Base-by-base conservation (phyloP, 2,888 invertebrate species). In the Cordilura impudica region DNA sequence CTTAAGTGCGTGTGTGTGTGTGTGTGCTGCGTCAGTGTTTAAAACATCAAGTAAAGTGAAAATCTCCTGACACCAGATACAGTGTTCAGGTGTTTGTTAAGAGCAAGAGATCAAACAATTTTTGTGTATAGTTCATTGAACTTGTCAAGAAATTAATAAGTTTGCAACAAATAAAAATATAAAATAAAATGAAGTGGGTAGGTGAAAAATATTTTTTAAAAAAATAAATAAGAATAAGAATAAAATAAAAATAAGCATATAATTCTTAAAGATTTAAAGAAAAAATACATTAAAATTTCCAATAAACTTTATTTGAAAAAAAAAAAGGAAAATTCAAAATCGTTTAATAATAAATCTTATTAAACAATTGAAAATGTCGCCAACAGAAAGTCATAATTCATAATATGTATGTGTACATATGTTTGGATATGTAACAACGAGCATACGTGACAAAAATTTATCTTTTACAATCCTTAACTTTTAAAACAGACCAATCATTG, bases 151-250 rank as follows among this genome's bases (percentile, higher is more conserved):
- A 75, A 67, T 67, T 72, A 72, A 56, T 31, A 72, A 75, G 35
- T 72, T 71, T 75, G 29, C 43, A 12, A 18, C n/a, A 19, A 45
- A 14, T 14, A 8, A 29, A 45, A 54, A 45, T 19, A 23, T 6
- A 10, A 16, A 63, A 73, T 14, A 73, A 67, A 56, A 76, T 79
- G 79, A 75, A 79, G 79, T 79, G 75, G 79, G 79, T 79, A 79
- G 26, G 79, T 79, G 58, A 10, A 26, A 12, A 39, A 39, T 1
- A n/a, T 4, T 26, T n/a, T n/a, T 26, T 26, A 47, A 19, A 12
- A 19, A 31, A 19, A 19, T 4, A 43, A 8, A 6, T 2, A 58
- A 21, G n/a, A n/a, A n/a, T 18, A 12, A 29, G 29, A 6, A 10
- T 23, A 26, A 61, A 29, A 31, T 6, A 47, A 49, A 63, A 3